phyloP scores from a whole-genome alignment of 2,888 invertebrate genomes.

The Stratiomys singularior region DNA sequence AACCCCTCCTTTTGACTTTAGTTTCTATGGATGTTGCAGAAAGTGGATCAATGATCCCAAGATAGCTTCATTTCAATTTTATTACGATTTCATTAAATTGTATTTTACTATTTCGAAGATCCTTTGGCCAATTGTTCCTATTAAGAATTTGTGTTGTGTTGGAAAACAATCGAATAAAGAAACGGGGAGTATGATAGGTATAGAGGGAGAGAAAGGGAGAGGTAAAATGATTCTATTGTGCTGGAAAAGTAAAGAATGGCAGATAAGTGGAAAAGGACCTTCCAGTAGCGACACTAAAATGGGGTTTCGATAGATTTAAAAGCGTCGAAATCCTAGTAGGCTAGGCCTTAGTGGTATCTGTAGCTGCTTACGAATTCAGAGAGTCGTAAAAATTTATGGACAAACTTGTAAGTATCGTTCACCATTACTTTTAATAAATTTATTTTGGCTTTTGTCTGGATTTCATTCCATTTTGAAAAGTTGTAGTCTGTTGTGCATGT shows the following conservation, averaged over 20 bases:
- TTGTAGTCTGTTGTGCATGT: neutral
- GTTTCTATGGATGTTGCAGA: neutral
- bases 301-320: neutral
- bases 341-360: neutral
- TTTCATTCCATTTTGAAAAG: neutral
- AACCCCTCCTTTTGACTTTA: neutral
- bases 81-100: conserved; percentile 27
- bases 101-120: neutral
- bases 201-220: no score
- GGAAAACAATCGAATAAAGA: neutral
- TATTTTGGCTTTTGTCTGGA: conserved; percentile 2
- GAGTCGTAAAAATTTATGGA: conserved; percentile 30
- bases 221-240: no score
- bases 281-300: neutral
- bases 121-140: conserved; percentile 5
- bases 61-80: conserved; percentile 9
- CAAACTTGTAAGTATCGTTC: conserved; percentile 23
- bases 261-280: no score
- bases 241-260: no score
- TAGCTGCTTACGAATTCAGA: neutral
- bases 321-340: neutral
- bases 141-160: neutral
- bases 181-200: no score
- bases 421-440: conserved; percentile 24
- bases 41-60: neutral